Conservation (phyloP, 1,140 invertebrate genomes). For the Neoseiulus cucumeris region DNA sequence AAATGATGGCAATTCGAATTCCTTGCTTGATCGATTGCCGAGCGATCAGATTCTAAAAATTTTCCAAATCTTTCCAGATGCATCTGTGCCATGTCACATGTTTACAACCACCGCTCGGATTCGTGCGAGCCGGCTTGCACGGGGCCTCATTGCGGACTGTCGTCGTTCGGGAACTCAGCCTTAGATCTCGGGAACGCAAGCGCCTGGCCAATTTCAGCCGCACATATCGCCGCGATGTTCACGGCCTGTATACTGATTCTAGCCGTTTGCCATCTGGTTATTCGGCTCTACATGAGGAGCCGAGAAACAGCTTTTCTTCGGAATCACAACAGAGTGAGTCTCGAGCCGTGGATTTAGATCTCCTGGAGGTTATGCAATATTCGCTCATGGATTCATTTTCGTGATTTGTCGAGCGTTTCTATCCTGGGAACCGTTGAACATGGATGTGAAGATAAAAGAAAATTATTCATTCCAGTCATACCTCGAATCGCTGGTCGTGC, state of each 20-base stretch:
- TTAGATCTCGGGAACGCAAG: not conserved
- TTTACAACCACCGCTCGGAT: conserved; percentile 6
- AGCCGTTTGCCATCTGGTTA: conserved; percentile 1
- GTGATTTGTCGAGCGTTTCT: not conserved
- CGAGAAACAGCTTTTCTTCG: conserved; percentile 5
- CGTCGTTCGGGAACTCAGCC: not conserved
- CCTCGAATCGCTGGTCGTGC: conserved; percentile 1
- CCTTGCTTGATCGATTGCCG: no score
- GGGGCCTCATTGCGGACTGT: not conserved
- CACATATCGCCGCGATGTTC: conserved; percentile 3
- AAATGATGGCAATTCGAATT: no score
- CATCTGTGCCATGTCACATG: conserved; percentile 1
- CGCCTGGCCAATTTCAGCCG: not conserved
- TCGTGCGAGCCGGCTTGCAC: conserved; percentile 1
- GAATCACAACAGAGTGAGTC: not conserved
- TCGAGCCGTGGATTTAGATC: no score
- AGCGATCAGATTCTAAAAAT: no score
- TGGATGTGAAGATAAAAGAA: not conserved
- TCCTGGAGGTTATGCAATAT: not conserved
- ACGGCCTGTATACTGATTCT: conserved; percentile 4
- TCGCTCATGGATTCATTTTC: not conserved
- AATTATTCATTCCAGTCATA: not conserved
- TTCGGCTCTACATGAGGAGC: not conserved
- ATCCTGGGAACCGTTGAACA: not conserved
- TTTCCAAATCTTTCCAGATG: not conserved